Percentiles rank a stretch among this genome's conserved stretches.
Conservation (phyloP, 2,113 vertebrate species). For the Salvator merianae region DNA sequence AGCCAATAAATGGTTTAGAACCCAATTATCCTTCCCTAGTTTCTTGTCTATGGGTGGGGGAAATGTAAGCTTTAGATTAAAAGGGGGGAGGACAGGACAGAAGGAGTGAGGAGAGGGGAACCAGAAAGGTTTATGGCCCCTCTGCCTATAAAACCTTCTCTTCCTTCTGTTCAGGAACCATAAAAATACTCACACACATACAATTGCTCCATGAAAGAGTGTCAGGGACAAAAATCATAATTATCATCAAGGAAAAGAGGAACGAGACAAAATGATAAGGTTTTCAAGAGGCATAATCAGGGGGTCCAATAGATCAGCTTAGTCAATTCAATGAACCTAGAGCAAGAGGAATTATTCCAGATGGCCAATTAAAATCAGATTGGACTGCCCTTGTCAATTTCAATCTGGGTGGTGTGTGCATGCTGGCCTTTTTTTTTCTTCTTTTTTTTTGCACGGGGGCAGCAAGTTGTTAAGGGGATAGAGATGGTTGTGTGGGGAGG, state of each 20-base stretch:
- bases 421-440: slow-evolving; percentile 27
- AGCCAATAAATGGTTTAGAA: slow-evolving; percentile 87
- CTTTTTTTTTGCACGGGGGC: neutral
- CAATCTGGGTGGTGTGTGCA: slow-evolving; percentile 34
- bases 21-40: slow-evolving; percentile 87
- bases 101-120: slow-evolving; percentile 54
- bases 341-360: slow-evolving; percentile 27
- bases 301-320: slow-evolving; percentile 1
- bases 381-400: slow-evolving; percentile 26
- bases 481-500: slow-evolving; percentile 30
- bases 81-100: slow-evolving; percentile 45
- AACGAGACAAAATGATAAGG: neutral
- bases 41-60: slow-evolving; percentile 74
- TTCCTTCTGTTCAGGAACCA: slow-evolving; percentile 91
- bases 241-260: slow-evolving; percentile 43
- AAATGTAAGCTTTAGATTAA: slow-evolving; percentile 69
- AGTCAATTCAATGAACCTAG: slow-evolving; percentile 19
- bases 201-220: slow-evolving; percentile 73
- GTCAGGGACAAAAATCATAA: slow-evolving; percentile 74
- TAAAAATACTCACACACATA: slow-evolving; percentile 78
- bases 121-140: slow-evolving; percentile 91
- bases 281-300: neutral
- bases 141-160: slow-evolving; percentile 90
- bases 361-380: slow-evolving; percentile 38
- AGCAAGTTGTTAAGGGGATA: slow-evolving; percentile 27